Conservation (phyloP, 2,113 vertebrate species). For the Elachura formosa region DNA sequence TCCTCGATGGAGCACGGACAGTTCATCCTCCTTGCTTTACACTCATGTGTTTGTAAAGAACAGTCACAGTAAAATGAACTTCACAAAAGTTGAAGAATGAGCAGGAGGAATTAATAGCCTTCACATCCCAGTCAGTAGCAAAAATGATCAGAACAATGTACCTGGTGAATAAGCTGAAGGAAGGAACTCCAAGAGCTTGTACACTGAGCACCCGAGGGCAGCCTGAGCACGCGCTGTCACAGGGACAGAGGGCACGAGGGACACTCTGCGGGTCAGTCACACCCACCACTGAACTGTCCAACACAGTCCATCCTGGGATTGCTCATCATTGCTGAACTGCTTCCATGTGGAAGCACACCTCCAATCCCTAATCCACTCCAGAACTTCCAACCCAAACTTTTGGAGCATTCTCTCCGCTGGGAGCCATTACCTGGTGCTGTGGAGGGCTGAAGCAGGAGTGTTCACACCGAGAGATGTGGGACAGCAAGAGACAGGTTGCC, state of each 20-base stretch:
- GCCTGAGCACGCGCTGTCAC: background rate
- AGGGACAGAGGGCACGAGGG: background rate
- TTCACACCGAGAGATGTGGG: conserved; percentile 63
- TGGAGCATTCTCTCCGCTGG: background rate
- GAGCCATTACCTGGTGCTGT: conserved; percentile 68
- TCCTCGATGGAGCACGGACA: background rate
- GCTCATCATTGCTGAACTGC: background rate
- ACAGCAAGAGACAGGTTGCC: conserved; percentile 69
- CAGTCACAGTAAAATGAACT: background rate
- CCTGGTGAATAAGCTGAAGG: background rate
- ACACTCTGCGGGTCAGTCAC: background rate
- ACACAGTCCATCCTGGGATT: background rate
- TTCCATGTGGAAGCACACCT: background rate
- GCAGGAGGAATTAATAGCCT: background rate
- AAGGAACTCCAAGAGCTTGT: background rate
- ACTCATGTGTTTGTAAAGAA: background rate
- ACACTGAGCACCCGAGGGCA: background rate
- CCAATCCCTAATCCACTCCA: background rate
- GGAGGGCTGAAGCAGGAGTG: conserved; percentile 43
- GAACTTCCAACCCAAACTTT: background rate
- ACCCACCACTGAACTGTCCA: background rate
- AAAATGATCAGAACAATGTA: background rate
- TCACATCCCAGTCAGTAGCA: background rate
- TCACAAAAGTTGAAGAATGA: background rate
- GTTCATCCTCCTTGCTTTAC: background rate